Base-by-base conservation (phyloP, 2,888 invertebrate genomes). In the Aleiodes leptofemur region DNA sequence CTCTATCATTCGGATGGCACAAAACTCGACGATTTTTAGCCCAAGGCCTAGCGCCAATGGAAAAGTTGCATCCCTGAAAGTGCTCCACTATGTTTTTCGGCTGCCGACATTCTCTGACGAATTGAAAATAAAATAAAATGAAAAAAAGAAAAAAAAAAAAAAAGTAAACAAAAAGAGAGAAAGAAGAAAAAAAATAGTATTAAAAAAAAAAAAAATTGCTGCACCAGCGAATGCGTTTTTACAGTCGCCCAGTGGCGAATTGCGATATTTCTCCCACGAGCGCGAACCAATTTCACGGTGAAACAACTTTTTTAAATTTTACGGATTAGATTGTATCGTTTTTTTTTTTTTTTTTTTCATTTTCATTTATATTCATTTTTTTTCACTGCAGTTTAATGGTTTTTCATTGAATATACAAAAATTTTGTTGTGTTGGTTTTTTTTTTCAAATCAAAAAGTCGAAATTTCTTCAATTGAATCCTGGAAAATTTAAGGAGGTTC, bases 21-120 rank as follows among this genome's bases (percentile, higher is more conserved):
- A 84, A 34, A 34, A 85, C 85, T 86, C 86, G 84, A 84, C 87
- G 86, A 88, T 88, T 88, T 88, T 87, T 88, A 82, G 85, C 87
- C 88, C 80, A 79, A 81, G 85, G 88, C 87, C 76, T 76, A 77
- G 77, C 76, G 74, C 85, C 89, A 85, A 88, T 88, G 88, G 87
- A 88, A 89, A 89, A 89, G 88, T 88, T 89, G 85, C 86, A 85
- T 80, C 84, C 82, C 85, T 86, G 80, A 78, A 80, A 78, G 88
- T 89, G 86, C 87, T 85, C 81, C 83, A 81, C 79, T 85, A 85
- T 86, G 87, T 87, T 87, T 89, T 85, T 85, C 80, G 81, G 80
- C 80, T 76, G 77, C 74, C 77, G 72, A 82, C 81, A 80, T 81
- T 76, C 80, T 77, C 78, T 77, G 79, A 77, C 74, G 75, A 82